Conservation (phyloP, 2,888 invertebrate genomes). For the Eupelmus urozonus region DNA sequence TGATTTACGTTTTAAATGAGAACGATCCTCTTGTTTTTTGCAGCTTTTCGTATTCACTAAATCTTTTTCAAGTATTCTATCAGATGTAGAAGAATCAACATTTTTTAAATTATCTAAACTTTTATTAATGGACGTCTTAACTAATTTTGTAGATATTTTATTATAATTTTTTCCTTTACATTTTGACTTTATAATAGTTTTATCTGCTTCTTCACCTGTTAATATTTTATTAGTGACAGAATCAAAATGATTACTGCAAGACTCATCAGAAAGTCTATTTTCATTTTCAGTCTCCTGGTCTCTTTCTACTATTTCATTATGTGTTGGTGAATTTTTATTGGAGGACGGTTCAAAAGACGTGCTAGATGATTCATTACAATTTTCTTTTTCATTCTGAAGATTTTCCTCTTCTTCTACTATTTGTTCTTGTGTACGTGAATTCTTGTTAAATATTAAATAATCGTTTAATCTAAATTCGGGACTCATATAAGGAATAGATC, state of each 20-base stretch:
- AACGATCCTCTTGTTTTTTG: background rate
- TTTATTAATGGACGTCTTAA: conserved; percentile 4
- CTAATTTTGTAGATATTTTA: no score
- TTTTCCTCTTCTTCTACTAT: background rate
- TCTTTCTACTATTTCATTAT: no score
- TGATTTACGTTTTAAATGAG: background rate
- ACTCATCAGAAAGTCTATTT: no score
- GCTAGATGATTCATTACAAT: background rate
- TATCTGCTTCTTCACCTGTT: no score
- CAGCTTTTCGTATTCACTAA: background rate
- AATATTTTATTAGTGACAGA: no score
- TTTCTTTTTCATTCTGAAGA: conserved; percentile 42
- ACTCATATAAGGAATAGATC: background rate
- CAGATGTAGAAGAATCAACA: background rate
- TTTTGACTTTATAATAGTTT: no score
- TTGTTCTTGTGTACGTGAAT: background rate
- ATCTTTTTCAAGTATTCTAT: background rate
- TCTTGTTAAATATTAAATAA: background rate
- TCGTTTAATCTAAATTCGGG: background rate
- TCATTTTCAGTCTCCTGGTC: no score
- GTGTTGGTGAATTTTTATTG: no score
- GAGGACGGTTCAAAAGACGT: background rate
- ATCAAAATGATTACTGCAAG: no score
- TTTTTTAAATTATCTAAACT: background rate
- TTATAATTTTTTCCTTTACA: no score